Conservation (phyloP, 2,113 vertebrate species). For the Xenotilapia flavipinnis region DNA sequence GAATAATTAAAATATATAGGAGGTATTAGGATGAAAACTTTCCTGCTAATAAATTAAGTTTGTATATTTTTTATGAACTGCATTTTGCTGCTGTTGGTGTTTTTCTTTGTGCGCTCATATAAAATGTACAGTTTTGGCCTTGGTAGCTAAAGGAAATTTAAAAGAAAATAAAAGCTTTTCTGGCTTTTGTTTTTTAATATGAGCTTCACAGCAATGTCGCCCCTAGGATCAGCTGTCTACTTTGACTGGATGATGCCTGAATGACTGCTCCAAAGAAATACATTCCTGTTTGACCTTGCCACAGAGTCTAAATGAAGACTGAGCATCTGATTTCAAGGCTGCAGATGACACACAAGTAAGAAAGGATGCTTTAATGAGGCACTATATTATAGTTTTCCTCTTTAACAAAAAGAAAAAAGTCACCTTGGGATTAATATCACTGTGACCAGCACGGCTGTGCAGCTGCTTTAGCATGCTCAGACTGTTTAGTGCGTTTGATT, state of each 20-base stretch:
- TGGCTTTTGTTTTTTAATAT: background rate
- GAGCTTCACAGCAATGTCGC: background rate
- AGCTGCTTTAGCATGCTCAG: background rate
- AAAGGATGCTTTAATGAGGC: background rate
- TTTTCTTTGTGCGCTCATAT: background rate
- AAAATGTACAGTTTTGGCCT: background rate
- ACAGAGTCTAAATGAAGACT: background rate
- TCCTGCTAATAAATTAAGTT: background rate
- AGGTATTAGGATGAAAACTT: background rate
- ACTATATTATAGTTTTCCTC: background rate
- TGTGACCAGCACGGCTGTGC: background rate
- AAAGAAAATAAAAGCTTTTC: background rate
- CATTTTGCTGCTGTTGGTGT: background rate
- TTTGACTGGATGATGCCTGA: background rate
- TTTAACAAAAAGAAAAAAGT: background rate
- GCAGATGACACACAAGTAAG: background rate
- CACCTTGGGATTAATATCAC: background rate
- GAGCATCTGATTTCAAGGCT: background rate
- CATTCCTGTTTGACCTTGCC: background rate
- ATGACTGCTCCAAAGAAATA: background rate
- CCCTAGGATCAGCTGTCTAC: background rate
- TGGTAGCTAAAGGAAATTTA: background rate
- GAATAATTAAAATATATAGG: background rate
- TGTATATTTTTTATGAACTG: background rate
- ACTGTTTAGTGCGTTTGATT: background rate